Percentiles rank a stretch among this genome's conserved stretches.
Evolutionary conservation across 2,888 invertebrate species (phyloP).

Genomic region (Lithophane socia): DNA sequence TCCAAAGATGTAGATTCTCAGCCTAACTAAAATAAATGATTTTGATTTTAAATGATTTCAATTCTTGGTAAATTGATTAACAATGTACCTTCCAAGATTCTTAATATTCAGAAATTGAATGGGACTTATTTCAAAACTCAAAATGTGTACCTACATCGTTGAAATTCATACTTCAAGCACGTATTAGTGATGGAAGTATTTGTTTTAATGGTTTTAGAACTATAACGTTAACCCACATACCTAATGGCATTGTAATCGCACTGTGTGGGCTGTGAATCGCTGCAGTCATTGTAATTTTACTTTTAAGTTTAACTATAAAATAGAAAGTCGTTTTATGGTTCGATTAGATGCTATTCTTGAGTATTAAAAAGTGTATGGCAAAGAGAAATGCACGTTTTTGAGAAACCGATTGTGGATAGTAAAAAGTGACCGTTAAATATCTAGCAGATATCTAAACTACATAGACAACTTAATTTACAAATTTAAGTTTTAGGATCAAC

Average conservation of each 20-base stretch:
- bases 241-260: conserved; percentile 59
- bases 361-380: conserved; percentile 21
- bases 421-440: neutral
- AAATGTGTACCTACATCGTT: neutral
- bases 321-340: conserved; percentile 53
- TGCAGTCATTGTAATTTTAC: conserved; percentile 45
- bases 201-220: conserved; percentile 50
- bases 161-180: neutral
- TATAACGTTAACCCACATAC: conserved; percentile 55
- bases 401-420: neutral
- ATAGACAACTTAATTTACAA: neutral
- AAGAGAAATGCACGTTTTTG: conserved; percentile 25
- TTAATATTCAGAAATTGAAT: neutral
- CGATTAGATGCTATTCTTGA: conserved; percentile 36
- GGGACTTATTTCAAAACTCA: neutral
- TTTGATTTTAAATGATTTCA: neutral
- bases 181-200: conserved; percentile 39
- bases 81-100: neutral
- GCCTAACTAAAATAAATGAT: neutral
- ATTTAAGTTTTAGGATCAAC: neutral
- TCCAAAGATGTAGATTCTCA: neutral
- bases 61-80: neutral
- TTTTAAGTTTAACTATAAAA: conserved; percentile 42
- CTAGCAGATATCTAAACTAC: neutral
- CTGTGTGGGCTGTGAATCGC: conserved; percentile 44